Conservation (phyloP, 2,113 vertebrate species). For the Diadophis punctatus region DNA sequence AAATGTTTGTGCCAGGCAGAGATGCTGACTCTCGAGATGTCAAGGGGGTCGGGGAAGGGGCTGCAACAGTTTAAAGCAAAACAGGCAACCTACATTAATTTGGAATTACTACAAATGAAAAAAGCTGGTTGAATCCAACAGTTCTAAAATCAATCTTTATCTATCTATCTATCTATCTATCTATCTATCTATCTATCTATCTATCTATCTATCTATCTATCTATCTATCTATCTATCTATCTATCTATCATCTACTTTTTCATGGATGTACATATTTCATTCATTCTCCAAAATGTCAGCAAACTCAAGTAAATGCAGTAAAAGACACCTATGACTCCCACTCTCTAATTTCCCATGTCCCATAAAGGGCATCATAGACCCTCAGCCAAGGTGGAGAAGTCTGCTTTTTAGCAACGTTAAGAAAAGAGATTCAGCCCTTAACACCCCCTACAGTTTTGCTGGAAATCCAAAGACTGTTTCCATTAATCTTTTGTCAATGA, state of each 20-base stretch:
- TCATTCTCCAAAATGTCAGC: background rate
- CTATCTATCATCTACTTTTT: background rate
- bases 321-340: background rate
- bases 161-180: no score
- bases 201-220: background rate
- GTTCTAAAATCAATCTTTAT: background rate
- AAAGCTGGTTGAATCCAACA: background rate
- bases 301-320: background rate
- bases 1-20: background rate
- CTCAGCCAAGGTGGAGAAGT: no score
- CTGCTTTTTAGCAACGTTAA: background rate
- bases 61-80: background rate
- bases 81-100: background rate
- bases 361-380: background rate
- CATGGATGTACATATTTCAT: background rate
- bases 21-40: background rate
- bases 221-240: background rate
- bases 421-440: background rate
- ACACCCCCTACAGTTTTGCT: background rate
- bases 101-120: background rate
- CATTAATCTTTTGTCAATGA: background rate
- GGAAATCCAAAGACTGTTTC: background rate
- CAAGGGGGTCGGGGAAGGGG: background rate
- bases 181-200: background rate
- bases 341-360: background rate